Evolutionary conservation across 2,797 vertebrate genomes (phyloP).

Genomic region (Eospalax fontanierii): DNA sequence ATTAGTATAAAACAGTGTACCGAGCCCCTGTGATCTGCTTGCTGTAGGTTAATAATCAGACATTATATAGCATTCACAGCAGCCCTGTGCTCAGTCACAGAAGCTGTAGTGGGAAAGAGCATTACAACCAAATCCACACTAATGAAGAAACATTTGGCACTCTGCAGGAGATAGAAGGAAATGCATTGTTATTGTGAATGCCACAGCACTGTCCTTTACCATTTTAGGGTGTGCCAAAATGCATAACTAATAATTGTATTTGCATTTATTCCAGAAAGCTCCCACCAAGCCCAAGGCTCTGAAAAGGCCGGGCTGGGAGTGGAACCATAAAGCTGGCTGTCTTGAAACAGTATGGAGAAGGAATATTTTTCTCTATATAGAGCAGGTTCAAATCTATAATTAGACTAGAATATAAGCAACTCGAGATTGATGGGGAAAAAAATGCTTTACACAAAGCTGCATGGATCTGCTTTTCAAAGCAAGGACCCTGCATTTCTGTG

Average conservation of each 20-base stretch:
- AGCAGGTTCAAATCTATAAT: conserved; percentile 65
- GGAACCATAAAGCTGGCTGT: conserved; percentile 19
- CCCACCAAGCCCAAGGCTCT: conserved; percentile 58
- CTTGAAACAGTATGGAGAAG: conserved; percentile 23
- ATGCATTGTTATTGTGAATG: conserved; percentile 58
- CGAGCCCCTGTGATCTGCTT: conserved; percentile 57
- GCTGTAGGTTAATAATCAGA: conserved; percentile 75
- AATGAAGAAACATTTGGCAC: conserved; percentile 68
- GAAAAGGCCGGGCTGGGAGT: background rate
- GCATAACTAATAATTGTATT: conserved; percentile 63
- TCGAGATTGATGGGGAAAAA: conserved; percentile 64
- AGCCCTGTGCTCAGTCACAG: conserved; percentile 43
- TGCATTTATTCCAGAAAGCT: conserved; percentile 78
- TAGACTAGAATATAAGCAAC: conserved; percentile 68
- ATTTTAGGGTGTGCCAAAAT: conserved; percentile 69
- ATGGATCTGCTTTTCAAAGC: conserved; percentile 59
- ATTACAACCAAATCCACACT: conserved; percentile 48
- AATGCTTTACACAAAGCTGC: conserved; percentile 64
- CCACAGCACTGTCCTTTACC: conserved; percentile 67
- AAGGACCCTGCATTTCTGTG: conserved; percentile 54
- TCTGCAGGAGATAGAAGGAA: conserved; percentile 62
- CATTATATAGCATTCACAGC: conserved; percentile 7
- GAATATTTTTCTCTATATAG: conserved; percentile 50
- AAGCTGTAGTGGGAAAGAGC: background rate
- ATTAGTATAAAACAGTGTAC: conserved; percentile 70